Evolutionary conservation across 2,113 vertebrate species (phyloP).

Genomic region (Prionailurus viverrinus): DNA sequence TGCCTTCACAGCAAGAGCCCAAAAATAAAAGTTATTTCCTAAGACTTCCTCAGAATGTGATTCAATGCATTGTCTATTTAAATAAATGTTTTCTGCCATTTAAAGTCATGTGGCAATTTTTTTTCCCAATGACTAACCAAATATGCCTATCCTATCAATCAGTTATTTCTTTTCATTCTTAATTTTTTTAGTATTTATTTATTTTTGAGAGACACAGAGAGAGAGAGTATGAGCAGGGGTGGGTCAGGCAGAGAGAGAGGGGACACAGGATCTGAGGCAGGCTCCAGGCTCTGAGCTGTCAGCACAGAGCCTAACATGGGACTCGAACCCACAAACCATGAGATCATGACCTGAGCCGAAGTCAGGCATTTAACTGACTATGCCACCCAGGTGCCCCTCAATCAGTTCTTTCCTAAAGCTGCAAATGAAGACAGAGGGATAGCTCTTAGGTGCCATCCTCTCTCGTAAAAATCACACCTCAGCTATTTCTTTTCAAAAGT

Average conservation of each 20-base stretch:
- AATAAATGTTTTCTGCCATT: background rate
- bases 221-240: too few species aligned
- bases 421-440: background rate
- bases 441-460: background rate
- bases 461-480: conserved; percentile 18
- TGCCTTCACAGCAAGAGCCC: background rate
- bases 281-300: too few species aligned
- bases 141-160: conserved; percentile 9
- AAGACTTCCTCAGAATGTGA: background rate
- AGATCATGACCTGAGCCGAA: too few species aligned
- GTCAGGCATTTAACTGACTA: too few species aligned
- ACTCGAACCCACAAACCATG: too few species aligned
- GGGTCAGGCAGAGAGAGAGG: too few species aligned
- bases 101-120: conserved; percentile 39
- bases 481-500: conserved; percentile 54
- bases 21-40: conserved; percentile 1
- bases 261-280: too few species aligned
- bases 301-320: too few species aligned
- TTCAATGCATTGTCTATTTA: conserved; percentile 25
- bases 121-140: conserved; percentile 42
- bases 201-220: too few species aligned
- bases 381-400: too few species aligned
- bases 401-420: background rate
- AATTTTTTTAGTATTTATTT: too few species aligned
- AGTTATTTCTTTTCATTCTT: background rate